Evolutionary conservation across 2,113 vertebrate genomes (phyloP), one percentile per base, ranked within the genome.

Genomic region (Hippopotamus amphibius): DNA sequence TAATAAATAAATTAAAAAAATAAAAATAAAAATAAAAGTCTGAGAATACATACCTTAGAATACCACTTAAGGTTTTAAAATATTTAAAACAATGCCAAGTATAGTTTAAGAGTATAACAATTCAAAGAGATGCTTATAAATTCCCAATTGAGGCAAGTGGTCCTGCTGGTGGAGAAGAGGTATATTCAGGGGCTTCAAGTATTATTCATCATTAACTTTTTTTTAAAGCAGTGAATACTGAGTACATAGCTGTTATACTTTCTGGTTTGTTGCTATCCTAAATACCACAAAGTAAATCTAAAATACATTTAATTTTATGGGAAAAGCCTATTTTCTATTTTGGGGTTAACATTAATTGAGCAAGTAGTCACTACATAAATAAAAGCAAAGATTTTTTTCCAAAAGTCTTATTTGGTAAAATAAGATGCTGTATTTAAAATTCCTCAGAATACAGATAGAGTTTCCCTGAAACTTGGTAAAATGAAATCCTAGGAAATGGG

Each of bases 401-500:
- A 68, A 55, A 94, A 66, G 46, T 22, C 69, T 90, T 69, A 37
- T 83, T 74, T 88, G 26, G 19, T 53, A 92, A 93, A 68, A 68
- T 71, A 90, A 88, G n/a, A 22, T 66, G 24, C 26, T 76, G 6
- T 85, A 79, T 63, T 72, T 82, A 86, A 95, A 63, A 61, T 72
- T 88, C 61, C 28, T 83, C 24, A 86, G 46, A 92, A 69, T 22
- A 89, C 0, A 8, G 43, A 57, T 1, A 50, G 19, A 71, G 53
- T 68, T 92, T 84, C 61, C 33, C 88, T 72, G 46, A 90, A 95
- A 96, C 22, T 53, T 88, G 26, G 14, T 88, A 48, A 81, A 81
- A 88, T n/a, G n/a, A 76, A 93, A 90, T 43, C n/a, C 55, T 71
- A 65, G 53, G 71, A 94, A 85, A 68, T 4, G 55, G 53, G 37